Evolutionary conservation across 2,113 vertebrate species (phyloP), one percentile per base, ranked within the genome.

Genomic region (Todiramphus saurophagus): DNA sequence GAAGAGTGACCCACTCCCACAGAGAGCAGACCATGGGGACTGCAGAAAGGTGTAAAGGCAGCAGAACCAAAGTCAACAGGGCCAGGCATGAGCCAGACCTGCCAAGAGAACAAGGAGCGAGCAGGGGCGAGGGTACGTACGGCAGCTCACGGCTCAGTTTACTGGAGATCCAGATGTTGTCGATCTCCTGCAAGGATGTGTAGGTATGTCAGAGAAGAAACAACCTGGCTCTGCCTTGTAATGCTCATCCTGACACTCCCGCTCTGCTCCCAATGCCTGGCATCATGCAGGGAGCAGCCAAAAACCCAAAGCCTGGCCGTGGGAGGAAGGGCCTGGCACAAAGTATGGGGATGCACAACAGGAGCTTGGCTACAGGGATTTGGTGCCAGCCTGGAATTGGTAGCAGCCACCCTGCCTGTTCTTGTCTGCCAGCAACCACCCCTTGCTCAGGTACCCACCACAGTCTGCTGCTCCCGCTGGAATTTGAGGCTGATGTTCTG

Each of bases 91-190:
- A 87, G 46, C 7, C 76, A 93, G 64, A 51, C 15, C 16, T 77
- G 16, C 46, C n/a, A 58, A 31, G 27, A 43, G 15, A 89, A 55
- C 31, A 55, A 72, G n/a, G 35, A 74, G 21, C 30, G 15, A 33
- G 80, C 15, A 24, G 94, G 69, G 35, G 37, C 5, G 0, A n/a
- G 11, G 67, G 46, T 97, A 99, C 99, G 94, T 97, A 99, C 99
- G 99, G 99, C 93, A 99, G 97, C 94, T 99, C 99, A 66, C 98
- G 98, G 94, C 99, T 99, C 72, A 99, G 98, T 97, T 99, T 99
- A 97, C 99, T 99, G 97, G 99, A 99, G 95, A 99, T 98, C 99
- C 99, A 99, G 97, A 99, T 84, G 90, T 96, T 98, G 97, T 99
- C 99, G 16, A 99, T 99, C 98, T 99, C 99, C 99, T 99, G 96